phyloP scores from a whole-genome alignment of 2,888 invertebrate species.

The Rhogogaster chlorosoma region DNA sequence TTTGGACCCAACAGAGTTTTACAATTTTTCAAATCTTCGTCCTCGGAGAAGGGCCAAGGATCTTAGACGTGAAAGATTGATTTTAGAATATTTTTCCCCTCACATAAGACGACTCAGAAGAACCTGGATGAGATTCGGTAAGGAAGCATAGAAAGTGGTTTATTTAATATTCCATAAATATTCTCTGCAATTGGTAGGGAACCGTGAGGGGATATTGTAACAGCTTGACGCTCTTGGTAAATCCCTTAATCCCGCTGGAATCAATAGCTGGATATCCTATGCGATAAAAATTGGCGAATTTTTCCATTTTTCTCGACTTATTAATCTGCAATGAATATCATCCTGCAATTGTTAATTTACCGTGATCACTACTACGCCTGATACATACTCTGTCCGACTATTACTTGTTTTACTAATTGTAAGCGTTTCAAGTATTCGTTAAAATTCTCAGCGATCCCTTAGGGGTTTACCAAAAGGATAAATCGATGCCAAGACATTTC shows the following conservation, averaged over 20 bases:
- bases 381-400: background rate
- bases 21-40: conserved; percentile 16
- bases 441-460: background rate
- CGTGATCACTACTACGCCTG: background rate
- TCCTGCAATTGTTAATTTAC: background rate
- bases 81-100: conserved; percentile 10
- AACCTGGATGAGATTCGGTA: background rate
- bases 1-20: background rate
- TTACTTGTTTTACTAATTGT: background rate
- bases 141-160: conserved; percentile 28
- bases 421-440: background rate
- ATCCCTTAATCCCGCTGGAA: conserved; percentile 27
- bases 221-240: conserved; percentile 34
- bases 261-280: conserved; percentile 21
- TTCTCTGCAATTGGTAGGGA: background rate
- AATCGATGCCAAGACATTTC: background rate
- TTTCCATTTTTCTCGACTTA: background rate
- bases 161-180: conserved; percentile 41
- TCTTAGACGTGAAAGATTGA: background rate
- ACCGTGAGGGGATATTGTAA: background rate
- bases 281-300: background rate
- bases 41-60: background rate
- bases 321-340: background rate
- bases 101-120: background rate
- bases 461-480: background rate